phyloP scores from a whole-genome alignment of 2,797 vertebrate genomes.

The Urophycis tenuis region DNA sequence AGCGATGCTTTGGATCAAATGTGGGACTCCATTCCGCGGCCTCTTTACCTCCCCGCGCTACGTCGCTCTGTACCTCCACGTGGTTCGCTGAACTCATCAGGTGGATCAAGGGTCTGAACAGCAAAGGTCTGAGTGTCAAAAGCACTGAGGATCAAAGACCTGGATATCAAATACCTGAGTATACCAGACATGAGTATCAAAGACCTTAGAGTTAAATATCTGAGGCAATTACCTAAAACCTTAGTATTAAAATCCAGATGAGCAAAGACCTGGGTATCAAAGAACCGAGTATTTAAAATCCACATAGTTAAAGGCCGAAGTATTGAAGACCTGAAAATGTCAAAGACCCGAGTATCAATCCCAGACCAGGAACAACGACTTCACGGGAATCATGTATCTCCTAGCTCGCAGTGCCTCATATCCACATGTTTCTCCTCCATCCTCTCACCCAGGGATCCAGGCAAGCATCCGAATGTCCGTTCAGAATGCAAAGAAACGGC shows the following conservation, averaged over 20 bases:
- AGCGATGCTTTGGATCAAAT: neutral
- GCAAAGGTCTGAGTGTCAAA: neutral
- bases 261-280: neutral
- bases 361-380: neutral
- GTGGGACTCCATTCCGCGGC: neutral
- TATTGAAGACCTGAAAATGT: neutral
- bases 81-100: neutral
- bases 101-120: neutral
- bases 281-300: neutral
- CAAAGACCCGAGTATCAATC: neutral
- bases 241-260: neutral
- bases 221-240: neutral
- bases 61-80: neutral
- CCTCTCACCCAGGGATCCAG: slow-evolving; percentile 73
- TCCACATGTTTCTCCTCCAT: slow-evolving; percentile 64
- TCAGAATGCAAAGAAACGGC: slow-evolving; percentile 45
- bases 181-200: neutral
- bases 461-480: slow-evolving; percentile 36
- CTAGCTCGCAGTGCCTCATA: slow-evolving; percentile 50
- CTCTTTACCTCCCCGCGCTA: neutral
- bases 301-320: neutral
- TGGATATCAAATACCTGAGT: neutral
- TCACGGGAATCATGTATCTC: neutral
- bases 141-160: neutral
- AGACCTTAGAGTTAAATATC: neutral